Evolutionary conservation across 2,113 vertebrate species (phyloP).

Genomic region (Tetrax tetrax): DNA sequence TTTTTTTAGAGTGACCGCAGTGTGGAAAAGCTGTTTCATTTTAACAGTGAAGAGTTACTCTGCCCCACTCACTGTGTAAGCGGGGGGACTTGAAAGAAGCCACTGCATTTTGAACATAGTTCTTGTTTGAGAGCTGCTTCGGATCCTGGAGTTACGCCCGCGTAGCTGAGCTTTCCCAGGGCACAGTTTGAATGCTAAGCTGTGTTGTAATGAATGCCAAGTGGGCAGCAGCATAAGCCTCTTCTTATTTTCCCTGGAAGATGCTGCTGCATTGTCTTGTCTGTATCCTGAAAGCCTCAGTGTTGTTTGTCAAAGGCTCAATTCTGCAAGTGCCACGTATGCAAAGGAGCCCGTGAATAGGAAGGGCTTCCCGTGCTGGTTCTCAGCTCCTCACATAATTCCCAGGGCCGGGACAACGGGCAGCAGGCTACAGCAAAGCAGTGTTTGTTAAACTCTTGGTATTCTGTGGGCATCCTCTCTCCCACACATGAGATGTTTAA

Average conservation of each 20-base stretch:
- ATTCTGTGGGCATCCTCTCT: neutral
- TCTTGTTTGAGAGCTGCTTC: conserved; percentile 15
- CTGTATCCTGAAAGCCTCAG: conserved; percentile 52
- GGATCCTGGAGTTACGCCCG: conserved; percentile 44
- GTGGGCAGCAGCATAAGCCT: conserved; percentile 45
- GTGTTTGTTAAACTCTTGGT: neutral
- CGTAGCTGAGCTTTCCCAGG: conserved; percentile 39
- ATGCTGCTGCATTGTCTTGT: conserved; percentile 55
- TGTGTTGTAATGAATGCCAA: conserved; percentile 15
- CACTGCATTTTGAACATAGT: neutral
- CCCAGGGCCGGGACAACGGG: fast-evolving
- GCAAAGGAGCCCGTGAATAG: conserved; percentile 14
- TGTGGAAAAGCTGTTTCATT: neutral
- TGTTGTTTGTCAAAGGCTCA: conserved; percentile 50
- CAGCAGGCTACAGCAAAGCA: neutral
- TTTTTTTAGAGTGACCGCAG: neutral
- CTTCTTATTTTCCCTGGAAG: conserved; percentile 58
- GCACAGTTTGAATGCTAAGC: conserved; percentile 18
- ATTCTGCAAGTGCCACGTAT: conserved; percentile 34
- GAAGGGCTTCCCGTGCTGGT: neutral
- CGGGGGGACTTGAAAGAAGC: neutral
- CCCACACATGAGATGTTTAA: neutral
- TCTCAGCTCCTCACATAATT: conserved; percentile 11
- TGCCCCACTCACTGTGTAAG: neutral
- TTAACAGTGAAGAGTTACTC: neutral